phyloP scores from a whole-genome alignment of 2,113 vertebrate genomes.

The Trinectes maculatus region DNA sequence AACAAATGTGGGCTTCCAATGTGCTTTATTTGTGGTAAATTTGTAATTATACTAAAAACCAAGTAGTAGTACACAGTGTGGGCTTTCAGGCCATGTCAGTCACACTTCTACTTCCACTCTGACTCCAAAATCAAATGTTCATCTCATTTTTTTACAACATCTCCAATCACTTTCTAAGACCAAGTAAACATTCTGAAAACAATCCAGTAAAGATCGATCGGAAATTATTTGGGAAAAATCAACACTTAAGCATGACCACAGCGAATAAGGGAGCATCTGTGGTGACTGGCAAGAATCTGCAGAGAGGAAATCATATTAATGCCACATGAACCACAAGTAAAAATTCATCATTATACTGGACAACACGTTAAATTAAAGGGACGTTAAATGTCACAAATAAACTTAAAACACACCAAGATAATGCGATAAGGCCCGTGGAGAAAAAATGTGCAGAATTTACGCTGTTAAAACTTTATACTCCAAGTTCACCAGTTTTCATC shows the following conservation, averaged over 20 bases:
- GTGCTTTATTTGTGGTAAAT: constrained; percentile 9
- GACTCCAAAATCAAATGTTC: no score
- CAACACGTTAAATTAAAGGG: background rate
- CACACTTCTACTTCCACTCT: background rate
- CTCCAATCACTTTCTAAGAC: background rate
- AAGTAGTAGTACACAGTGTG: constrained; percentile 12
- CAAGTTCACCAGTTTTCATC: constrained; percentile 4
- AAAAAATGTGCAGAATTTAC: constrained; percentile 16
- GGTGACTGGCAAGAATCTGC: background rate
- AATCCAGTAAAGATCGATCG: background rate
- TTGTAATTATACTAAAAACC: background rate
- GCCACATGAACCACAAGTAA: background rate
- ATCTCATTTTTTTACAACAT: no score
- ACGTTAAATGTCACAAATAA: constrained; percentile 12
- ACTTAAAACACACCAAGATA: constrained; percentile 30
- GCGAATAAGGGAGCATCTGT: background rate
- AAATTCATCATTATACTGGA: background rate
- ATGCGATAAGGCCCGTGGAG: constrained; percentile 38
- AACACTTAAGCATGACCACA: constrained; percentile 1
- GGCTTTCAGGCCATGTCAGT: background rate
- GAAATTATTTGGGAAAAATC: constrained; percentile 6
- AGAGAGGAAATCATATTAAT: background rate
- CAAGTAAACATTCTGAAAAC: background rate
- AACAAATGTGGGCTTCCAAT: background rate
- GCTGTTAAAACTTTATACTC: constrained; percentile 7